Base-by-base conservation (phyloP, 1,140 invertebrate genomes). In the Dendroctonus valens region DNA sequence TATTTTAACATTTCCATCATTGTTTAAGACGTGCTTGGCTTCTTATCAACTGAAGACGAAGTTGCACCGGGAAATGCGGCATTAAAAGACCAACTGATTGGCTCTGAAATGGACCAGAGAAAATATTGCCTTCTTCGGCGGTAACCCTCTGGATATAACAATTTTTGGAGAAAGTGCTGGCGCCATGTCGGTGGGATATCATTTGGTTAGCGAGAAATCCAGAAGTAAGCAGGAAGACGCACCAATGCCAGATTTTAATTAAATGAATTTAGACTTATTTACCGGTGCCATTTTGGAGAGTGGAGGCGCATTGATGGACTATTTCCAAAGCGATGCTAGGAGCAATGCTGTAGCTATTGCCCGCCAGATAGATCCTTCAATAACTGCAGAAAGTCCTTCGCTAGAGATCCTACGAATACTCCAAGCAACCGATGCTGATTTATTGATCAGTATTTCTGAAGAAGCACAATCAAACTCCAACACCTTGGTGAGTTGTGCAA, bases 91-190 rank as follows among this genome's bases (percentile, higher is more conserved):
- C 88, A 91, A 77, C 84, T 88, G 7, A 76, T n/a, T 80, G 14
- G 86, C 89, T 0, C 72, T 92, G 1, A 79, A 82, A 15, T 93
- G 90, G 89, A 78, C 91, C 0, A 81, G 85, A 69, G 73, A 84
- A 14, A 89, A 91, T 70, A 89, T 91, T 15, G 79, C 70, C 0
- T 73, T 79, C 0, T 92, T 92, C 73, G 89, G 89, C 1, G 90
- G 90, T 0, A 86, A 93, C 79, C 83, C 87, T 0, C 79, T 81
- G 55, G 76, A 79, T 4, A 84, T 92, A 0, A 91, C 89, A 0
- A 79, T 89, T 3, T 67, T 81, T 0, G 90, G 90, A 6, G 86
- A 87, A 72, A 87, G 86, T 65, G 88, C 87, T 5, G 90, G 89
- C 0, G 82, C 83, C 0, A 83, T 82, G 69, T 85, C 85, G 40